These are phyloP conservation scores for Corapipo altera DNA, from an alignment of 2,113 vertebrate species.

Conservation along the genomic window DNA sequence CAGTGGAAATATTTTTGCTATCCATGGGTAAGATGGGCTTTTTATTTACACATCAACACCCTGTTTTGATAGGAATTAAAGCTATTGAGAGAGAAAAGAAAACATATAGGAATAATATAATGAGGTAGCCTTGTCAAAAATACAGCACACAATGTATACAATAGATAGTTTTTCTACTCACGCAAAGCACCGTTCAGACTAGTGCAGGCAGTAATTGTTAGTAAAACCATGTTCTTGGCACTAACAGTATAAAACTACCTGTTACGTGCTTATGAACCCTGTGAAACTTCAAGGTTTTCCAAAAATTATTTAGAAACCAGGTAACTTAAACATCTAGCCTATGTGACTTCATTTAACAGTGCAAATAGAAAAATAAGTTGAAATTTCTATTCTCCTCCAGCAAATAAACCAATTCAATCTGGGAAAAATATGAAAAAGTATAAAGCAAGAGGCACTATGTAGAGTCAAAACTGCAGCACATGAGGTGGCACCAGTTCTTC, in stretches of 20 bases:
- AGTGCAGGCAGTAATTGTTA: background rate
- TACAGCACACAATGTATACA: too few species aligned
- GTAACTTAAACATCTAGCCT: background rate
- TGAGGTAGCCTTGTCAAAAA: background rate
- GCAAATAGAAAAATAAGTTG: background rate
- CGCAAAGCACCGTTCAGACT: background rate
- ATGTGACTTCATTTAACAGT: accelerated
- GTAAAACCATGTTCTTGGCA: background rate
- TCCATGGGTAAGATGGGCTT: background rate
- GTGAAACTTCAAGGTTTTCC: background rate
- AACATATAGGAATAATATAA: background rate
- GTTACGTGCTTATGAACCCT: accelerated
- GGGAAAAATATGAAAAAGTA: background rate
- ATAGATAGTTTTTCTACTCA: background rate
- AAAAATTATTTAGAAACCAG: background rate
- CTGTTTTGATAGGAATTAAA: background rate
- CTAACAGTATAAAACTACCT: background rate
- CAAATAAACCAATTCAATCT: background rate
- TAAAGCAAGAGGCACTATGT: accelerated
- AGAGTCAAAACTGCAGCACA: background rate
- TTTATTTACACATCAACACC: background rate
- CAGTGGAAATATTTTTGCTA: background rate
- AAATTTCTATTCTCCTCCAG: background rate
- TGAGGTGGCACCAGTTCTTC: background rate
- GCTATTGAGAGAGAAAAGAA: background rate